These are phyloP conservation scores for Agrotis ipsilon DNA, from an alignment of 2,888 invertebrate genomes.

Conservation along the genomic window DNA sequence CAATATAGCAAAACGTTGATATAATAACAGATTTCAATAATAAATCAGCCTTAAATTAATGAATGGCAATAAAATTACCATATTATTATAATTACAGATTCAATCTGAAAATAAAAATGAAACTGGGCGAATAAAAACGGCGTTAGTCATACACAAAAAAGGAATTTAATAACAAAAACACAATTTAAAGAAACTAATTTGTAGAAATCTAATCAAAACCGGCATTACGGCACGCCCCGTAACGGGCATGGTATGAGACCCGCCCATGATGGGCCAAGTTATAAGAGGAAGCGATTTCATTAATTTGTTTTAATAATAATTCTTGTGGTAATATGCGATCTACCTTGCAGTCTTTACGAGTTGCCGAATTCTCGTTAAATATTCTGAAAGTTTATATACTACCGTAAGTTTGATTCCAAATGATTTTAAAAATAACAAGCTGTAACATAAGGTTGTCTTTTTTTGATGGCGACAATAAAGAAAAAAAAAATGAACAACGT, in stretches of 20 bases:
- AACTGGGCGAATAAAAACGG: slow-evolving; percentile 56
- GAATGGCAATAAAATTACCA: slow-evolving; percentile 42
- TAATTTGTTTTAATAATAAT: background rate
- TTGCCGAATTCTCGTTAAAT: no score
- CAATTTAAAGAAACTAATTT: slow-evolving; percentile 82
- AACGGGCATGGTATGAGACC: slow-evolving; percentile 76
- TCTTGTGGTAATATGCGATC: no score
- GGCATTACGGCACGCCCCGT: slow-evolving; percentile 82
- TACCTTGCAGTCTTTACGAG: no score
- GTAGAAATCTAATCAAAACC: slow-evolving; percentile 86
- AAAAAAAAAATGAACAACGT: no score
- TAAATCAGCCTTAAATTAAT: slow-evolving; percentile 46
- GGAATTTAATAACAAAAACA: slow-evolving; percentile 78
- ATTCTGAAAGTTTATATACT: no score
- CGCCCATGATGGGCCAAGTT: slow-evolving; percentile 61
- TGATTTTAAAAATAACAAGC: no score
- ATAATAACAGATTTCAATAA: slow-evolving; percentile 29
- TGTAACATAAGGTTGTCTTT: no score
- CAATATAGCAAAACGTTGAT: slow-evolving; percentile 23
- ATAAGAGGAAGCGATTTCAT: slow-evolving; percentile 66
- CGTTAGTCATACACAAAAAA: slow-evolving; percentile 63
- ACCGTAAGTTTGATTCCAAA: no score
- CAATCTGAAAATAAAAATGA: slow-evolving; percentile 47
- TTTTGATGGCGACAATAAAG: no score
- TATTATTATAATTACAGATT: slow-evolving; percentile 57